Base-by-base conservation (phyloP, 1,140 invertebrate species). In the Anastrepha ludens region DNA sequence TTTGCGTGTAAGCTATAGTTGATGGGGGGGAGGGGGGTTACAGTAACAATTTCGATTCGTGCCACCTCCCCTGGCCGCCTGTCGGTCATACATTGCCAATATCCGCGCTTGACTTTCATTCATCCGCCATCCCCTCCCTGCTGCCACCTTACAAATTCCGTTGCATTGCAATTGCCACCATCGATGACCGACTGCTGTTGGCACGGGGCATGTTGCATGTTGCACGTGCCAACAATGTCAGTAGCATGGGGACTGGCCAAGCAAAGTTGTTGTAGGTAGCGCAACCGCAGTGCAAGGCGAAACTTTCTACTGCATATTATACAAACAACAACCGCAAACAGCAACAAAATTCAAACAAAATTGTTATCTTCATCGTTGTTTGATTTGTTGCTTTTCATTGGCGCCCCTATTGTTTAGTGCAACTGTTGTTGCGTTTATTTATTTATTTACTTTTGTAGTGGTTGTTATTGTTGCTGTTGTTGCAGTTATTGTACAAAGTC, bases 351-450 rank as follows among this genome's bases (percentile, higher is more conserved):
- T 47, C 9, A 0, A 55, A 17, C 47, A 55, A 50, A 50, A 20
- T 50, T 81, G 47, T 81, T 81, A 81, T 81, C 74, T 81, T 81
- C 74, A 55, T 81, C 74, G 47, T 29, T 20, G 74, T 81, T 81
- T 29, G 17, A 81, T 50, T 81, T 81, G 47, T 81, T 81, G n/a
- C 55, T n/a, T 29, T 74, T 44, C 41, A 47, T 74, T 74, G 74
- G 74, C 74, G n/a, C 74, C 74, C 55, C 74, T n/a, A 81, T 29
- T 50, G 74, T 81, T 55, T 81, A 17, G 47, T 47, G 13, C 44
- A 47, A 29, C n/a, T 50, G 74, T 81, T 81, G 44, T 81, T 55
- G 41, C n/a, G 9, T 15, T 62, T 55, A 55, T 81, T 74, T 81
- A 15, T 74, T n/a, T 4, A 15, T n/a, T 13, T 67, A 29, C 6